phyloP scores from a whole-genome alignment of 2,797 vertebrate genomes.

The Vultur gryphus region DNA sequence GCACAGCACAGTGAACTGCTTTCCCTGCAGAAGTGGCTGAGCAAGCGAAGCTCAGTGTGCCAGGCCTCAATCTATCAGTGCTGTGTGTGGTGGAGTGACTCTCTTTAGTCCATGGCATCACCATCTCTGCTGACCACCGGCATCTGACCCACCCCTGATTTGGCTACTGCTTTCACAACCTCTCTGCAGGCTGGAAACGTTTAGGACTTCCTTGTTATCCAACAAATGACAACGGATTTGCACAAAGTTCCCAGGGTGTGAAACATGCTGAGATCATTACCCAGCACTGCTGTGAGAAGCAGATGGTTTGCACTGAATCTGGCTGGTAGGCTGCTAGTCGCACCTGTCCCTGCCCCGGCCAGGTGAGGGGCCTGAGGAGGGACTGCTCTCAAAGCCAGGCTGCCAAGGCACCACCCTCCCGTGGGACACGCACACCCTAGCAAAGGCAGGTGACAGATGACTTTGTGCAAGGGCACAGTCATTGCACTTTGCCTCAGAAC shows the following conservation, averaged over 20 bases:
- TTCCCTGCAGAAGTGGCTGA: neutral
- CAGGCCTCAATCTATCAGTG: neutral
- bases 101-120: neutral
- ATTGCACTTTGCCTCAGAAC: neutral
- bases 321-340: neutral
- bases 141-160: neutral
- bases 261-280: neutral
- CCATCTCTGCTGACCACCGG: neutral
- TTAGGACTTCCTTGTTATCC: neutral
- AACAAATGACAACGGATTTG: neutral
- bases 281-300: neutral
- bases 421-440: fast-evolving
- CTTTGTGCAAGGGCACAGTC: neutral
- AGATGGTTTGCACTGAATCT: neutral
- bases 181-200: neutral
- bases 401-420: neutral
- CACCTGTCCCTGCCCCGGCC: fast-evolving
- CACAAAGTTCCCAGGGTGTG: neutral
- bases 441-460: neutral
- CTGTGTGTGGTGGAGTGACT: too few species aligned
- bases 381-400: neutral
- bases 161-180: neutral
- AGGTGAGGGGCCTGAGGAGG: neutral
- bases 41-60: fast-evolving
- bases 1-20: neutral